Evolutionary conservation across 35 echinoderm and acorn worm genomes (phyloP), one percentile per base, ranked within the genome.

Genomic region (Lytechinus pictus): DNA sequence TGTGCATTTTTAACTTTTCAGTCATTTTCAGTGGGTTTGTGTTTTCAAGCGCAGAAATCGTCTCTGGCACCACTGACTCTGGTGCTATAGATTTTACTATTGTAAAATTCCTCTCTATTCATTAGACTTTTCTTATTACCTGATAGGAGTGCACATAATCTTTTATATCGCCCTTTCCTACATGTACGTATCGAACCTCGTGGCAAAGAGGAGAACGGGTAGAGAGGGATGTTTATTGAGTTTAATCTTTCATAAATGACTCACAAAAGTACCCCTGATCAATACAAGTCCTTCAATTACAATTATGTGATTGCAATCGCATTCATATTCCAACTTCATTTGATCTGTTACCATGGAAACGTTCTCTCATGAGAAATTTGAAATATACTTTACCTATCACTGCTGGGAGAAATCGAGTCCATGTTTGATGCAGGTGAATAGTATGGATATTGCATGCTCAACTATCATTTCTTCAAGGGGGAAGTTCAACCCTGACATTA

Each of bases 211-310:
- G 14, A 16, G n/a, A 1, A 6, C 13, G 24, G 61, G 14, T 6
- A 71, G 61, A 6, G 66, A 79, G 66, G 19, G 21, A 79, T n/a
- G 19, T 79, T 79, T 79, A 79, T 79, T 79, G 66, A 79, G 66
- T 79, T 79, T 79, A 24, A 79, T 79, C 66, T 24, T 79, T 79
- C 66, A n/a, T 79, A 79, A 79, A 79, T 79, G 66, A 79, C 66
- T 79, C 66, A 24, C 66, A 79, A 79, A n/a, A 79, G 19, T 5
- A 79, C 1, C 21, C 66, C 19, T 79, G 66, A 14, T 24, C 66
- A n/a, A 79, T 79, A 79, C 66, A 8, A 79, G 66, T 79, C 66
- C 19, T 79, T 19, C 66, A 79, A 79, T 79, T 79, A 79, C 21
- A 79, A 79, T 79, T 16, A 79, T 79, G 66, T n/a, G 66, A 79